A percentile compares a stretch with the other conserved stretches of the same genome.
These are phyloP conservation scores for Keiferia lycopersicella DNA, from an alignment of 2,888 invertebrate genomes.

Conservation along the genomic window DNA sequence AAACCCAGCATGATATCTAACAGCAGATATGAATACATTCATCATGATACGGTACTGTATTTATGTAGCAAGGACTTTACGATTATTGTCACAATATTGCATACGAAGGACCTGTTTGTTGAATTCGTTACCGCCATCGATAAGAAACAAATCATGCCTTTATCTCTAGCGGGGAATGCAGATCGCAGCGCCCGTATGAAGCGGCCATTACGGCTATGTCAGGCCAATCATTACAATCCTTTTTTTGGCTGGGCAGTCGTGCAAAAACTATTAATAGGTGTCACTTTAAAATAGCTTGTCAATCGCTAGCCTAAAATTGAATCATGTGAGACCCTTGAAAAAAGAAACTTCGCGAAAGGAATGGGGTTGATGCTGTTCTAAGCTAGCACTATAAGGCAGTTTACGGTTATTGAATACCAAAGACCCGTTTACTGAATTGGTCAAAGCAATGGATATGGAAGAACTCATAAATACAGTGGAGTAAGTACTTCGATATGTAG, in stretches of 20 bases:
- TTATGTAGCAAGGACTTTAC: constrained; percentile 47
- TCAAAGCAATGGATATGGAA: constrained; percentile 29
- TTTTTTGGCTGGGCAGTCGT: too few species aligned
- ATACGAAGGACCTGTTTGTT: constrained; percentile 30
- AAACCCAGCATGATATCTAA: constrained; percentile 56
- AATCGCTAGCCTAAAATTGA: too few species aligned
- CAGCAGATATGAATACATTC: constrained; percentile 62
- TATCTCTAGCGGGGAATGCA: too few species aligned
- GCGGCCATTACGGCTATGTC: too few species aligned
- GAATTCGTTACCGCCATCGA: constrained; percentile 21
- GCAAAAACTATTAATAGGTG: too few species aligned
- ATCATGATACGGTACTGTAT: constrained; percentile 56
- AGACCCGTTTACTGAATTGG: constrained; percentile 24
- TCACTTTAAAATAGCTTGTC: too few species aligned
- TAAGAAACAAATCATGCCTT: constrained; percentile 15
- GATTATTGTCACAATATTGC: constrained; percentile 48
- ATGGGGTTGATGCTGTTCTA: too few species aligned
- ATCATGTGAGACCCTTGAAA: too few species aligned
- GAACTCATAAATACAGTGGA: neutral
- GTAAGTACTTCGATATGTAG: constrained; percentile 17
- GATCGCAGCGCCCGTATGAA: too few species aligned
- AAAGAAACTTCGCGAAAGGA: too few species aligned
- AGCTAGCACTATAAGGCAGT: too few species aligned
- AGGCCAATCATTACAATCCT: too few species aligned
- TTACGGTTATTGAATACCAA: constrained; percentile 30